Evolutionary conservation across 1,140 invertebrate species (phyloP), one percentile per base, ranked within the genome.

Genomic region (Globodera rostochiensis): DNA sequence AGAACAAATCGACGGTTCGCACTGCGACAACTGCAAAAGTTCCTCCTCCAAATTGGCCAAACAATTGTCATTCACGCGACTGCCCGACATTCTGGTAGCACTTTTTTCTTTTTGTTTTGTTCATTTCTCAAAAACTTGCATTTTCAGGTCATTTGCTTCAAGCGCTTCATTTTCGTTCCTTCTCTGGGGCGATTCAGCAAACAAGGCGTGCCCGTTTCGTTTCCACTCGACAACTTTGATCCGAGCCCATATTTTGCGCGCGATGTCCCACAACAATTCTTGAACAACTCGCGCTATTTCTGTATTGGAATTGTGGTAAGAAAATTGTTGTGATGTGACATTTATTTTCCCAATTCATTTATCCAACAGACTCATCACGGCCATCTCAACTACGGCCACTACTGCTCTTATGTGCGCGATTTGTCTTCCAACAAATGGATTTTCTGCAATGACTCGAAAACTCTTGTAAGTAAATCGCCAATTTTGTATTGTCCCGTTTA

Each of bases 171-270:
- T 90, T 95, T 93, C 87, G 92, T 95, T 9, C 77, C 79, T 0
- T 49, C 53, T 11, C 64, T 82, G 45, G 76, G 77, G 9, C 94
- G 94, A 88, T 96, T 95, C 95, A 93, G 96, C n/a, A 96, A 96
- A 89, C 95, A 95, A 0, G 94, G 95, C 88, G 96, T 95, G 90
- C 94, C 94, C 69, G 95, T 96, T 0, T 93, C 95, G 87, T 96
- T 96, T 89, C 95, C 95, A 0, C 93, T 94, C 81, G 92, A 93
- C 80, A 92, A 94, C 87, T 95, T 96, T 89, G 94, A 95, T 90
- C 94, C 94, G 0, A 94, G 94, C 0, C 92, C 92, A 3, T 95
- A 94, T 91, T 90, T 95, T 25, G 94, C 94, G 1, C 1, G 8
- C 57, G 69, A 71, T 71, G 69, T 71, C 4, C 69, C 69, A 2